Percentiles rank a stretch among this genome's conserved stretches.
phyloP scores from a whole-genome alignment of 2,888 invertebrate species.

The Chalcosyrphus nemorum region DNA sequence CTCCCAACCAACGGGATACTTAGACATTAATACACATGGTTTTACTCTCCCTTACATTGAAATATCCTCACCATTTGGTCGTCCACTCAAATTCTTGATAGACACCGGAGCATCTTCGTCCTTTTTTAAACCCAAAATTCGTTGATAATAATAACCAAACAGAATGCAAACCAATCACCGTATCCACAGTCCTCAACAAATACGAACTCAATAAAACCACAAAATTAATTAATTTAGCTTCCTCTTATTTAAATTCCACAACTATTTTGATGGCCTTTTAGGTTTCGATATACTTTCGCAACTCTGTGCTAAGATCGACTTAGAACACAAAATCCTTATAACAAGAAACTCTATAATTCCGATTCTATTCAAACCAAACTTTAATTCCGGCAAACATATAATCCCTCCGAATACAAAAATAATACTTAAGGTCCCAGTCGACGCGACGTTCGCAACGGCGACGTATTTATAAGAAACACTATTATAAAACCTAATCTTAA shows the following conservation, averaged over 20 bases:
- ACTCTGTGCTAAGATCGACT: conserved; percentile 21
- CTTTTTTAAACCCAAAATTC: conserved; percentile 30
- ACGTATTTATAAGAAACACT: not conserved
- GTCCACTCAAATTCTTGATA: conserved; percentile 39
- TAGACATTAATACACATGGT: conserved; percentile 44
- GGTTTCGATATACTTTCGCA: conserved; percentile 9
- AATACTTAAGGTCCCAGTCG: not conserved
- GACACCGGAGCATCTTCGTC: conserved; percentile 43
- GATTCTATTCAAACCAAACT: conserved; percentile 25
- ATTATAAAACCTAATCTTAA: not conserved
- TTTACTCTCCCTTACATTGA: conserved; percentile 42
- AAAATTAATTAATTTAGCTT: no score
- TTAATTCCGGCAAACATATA: not conserved
- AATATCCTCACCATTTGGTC: conserved; percentile 53
- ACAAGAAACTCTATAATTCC: conserved; percentile 17
- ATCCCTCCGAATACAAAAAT: conserved; percentile 26
- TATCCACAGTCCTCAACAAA: conserved; percentile 25
- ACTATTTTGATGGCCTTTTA: conserved; percentile 46
- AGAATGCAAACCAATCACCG: not conserved
- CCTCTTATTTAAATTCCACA: conserved; percentile 27
- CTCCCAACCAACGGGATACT: conserved; percentile 24
- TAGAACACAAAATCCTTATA: not conserved
- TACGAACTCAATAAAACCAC: no score
- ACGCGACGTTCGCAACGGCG: not conserved
- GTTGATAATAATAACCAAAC: not conserved